Percentiles rank a stretch among this genome's conserved stretches.
phyloP scores from a whole-genome alignment of 2,888 invertebrate species.

The Morinoia aosen region DNA sequence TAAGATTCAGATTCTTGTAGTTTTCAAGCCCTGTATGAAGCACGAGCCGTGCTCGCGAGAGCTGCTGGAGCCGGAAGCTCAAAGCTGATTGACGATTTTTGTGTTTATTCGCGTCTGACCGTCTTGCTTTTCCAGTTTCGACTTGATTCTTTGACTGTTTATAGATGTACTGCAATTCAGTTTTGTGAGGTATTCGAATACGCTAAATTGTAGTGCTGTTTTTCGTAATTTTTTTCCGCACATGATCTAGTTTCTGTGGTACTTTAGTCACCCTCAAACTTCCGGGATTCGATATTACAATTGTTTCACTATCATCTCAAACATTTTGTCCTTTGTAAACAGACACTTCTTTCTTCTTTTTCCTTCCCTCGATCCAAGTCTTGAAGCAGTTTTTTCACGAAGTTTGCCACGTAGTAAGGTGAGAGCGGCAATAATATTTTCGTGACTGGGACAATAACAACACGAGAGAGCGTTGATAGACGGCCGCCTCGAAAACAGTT shows the following conservation, averaged over 20 bases:
- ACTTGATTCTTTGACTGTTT: too few relatives aligned
- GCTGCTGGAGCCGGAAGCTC: too few relatives aligned
- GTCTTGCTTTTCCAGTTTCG: too few relatives aligned
- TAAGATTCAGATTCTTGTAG: too few relatives aligned
- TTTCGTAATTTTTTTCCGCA: background rate
- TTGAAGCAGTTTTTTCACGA: background rate
- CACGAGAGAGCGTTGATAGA: background rate
- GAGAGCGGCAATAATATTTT: constrained; percentile 15
- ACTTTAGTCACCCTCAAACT: background rate
- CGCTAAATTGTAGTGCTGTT: too few relatives aligned
- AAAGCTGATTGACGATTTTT: too few relatives aligned
- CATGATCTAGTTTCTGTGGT: background rate
- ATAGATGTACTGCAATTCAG: too few relatives aligned
- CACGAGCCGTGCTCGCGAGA: too few relatives aligned
- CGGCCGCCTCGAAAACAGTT: background rate
- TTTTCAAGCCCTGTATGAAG: too few relatives aligned
- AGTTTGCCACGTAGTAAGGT: background rate
- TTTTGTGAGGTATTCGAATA: too few relatives aligned
- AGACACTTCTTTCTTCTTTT: background rate
- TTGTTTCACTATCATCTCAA: background rate
- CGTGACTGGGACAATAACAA: background rate
- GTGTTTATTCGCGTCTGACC: too few relatives aligned
- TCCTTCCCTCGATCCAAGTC: background rate
- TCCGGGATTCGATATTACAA: background rate
- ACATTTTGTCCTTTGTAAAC: background rate